A percentile compares a stretch with the other conserved stretches of the same genome.
Conservation (phyloP, 2,113 vertebrate genomes). For the Leucoraja erinaceus region DNA sequence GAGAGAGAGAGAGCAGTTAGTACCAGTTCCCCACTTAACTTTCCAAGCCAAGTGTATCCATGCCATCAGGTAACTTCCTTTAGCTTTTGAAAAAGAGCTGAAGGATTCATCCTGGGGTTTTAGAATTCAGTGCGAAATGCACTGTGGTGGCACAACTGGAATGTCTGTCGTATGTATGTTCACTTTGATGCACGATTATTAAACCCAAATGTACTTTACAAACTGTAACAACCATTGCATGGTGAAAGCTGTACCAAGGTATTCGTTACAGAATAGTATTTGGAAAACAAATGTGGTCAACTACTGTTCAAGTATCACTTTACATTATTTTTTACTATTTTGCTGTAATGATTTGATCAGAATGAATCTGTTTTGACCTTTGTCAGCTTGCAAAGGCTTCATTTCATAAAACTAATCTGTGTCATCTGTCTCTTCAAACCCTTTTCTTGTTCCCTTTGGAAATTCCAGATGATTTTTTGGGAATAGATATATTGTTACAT, state of each 20-base stretch:
- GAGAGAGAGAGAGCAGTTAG: too few relatives aligned
- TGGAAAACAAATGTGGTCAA: background rate
- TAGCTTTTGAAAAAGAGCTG: conserved; percentile 48
- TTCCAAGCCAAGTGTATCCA: conserved; percentile 39
- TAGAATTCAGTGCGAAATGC: conserved; percentile 22
- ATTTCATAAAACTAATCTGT: conserved; percentile 25
- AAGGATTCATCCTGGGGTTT: conserved; percentile 44
- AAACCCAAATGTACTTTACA: conserved; percentile 31
- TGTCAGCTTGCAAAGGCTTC: background rate
- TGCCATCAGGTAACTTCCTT: conserved; percentile 51
- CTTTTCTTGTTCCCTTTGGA: background rate
- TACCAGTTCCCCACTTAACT: background rate
- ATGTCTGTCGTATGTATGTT: conserved; percentile 6
- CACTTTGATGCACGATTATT: conserved; percentile 41
- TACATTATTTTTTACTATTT: background rate
- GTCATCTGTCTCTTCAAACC: conserved; percentile 19
- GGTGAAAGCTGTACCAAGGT: background rate
- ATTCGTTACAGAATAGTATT: background rate
- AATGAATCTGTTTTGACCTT: conserved; percentile 13
- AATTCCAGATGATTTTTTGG: conserved; percentile 25
- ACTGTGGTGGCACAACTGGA: conserved; percentile 26
- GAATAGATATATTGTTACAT: conserved; percentile 26
- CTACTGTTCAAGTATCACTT: conserved; percentile 27
- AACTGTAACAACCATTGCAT: background rate
- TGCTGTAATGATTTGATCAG: conserved; percentile 14